Evolutionary conservation across 2,113 vertebrate genomes (phyloP).

Genomic region (Istiophorus platypterus): DNA sequence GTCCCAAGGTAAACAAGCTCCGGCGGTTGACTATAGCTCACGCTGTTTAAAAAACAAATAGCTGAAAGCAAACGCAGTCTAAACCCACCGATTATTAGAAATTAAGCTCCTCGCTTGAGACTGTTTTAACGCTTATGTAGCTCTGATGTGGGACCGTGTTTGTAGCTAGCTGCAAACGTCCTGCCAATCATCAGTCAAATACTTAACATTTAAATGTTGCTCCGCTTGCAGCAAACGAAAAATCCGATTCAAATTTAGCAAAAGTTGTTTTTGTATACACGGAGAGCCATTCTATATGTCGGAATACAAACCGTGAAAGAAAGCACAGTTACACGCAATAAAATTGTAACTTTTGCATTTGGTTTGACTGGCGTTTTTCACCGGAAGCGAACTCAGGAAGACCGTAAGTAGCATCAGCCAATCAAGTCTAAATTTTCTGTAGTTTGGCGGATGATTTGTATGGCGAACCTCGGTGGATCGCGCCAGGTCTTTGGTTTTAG

Average conservation of each 20-base stretch:
- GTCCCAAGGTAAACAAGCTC: not conserved
- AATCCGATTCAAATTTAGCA: fast-evolving
- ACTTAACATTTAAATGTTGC: not conserved
- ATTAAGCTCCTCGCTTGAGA: not conserved
- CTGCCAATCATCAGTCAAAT: not conserved
- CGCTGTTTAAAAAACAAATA: not conserved
- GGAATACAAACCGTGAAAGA: not conserved
- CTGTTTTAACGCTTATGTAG: not conserved
- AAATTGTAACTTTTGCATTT: not conserved
- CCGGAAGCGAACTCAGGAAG: slow-evolving; percentile 41
- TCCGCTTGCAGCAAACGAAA: not conserved
- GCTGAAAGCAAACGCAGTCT: not conserved
- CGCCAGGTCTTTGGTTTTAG: not conserved
- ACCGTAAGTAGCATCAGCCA: slow-evolving; percentile 25
- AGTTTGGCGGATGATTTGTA: slow-evolving; percentile 51
- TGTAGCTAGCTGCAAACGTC: not conserved
- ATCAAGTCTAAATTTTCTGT: slow-evolving; percentile 25
- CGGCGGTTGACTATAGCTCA: not conserved
- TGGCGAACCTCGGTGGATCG: not conserved
- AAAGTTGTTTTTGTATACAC: not conserved
- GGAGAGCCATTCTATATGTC: not conserved
- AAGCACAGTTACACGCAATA: not conserved
- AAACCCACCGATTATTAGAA: not conserved
- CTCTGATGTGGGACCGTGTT: not conserved
- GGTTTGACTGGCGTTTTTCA: slow-evolving; percentile 24